A percentile compares a stretch with the other conserved stretches of the same genome.
phyloP scores from a whole-genome alignment of 2,888 invertebrate genomes.

The Drosophila pegasa region DNA sequence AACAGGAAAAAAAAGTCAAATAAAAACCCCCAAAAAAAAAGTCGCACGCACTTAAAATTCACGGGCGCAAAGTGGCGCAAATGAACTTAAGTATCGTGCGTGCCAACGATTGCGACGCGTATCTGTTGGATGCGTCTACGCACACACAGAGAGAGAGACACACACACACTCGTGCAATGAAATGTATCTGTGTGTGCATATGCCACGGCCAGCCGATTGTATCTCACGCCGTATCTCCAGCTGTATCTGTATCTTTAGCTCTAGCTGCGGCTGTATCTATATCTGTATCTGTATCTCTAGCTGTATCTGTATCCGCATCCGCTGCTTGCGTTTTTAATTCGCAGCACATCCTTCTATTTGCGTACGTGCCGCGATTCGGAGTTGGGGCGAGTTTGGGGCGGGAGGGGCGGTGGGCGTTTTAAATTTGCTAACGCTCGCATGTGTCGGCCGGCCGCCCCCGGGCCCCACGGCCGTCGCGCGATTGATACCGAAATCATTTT shows the following conservation, averaged over 20 bases:
- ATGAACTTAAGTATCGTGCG: slow-evolving; percentile 78
- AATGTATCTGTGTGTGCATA: slow-evolving; percentile 14
- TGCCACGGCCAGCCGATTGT: slow-evolving; percentile 16
- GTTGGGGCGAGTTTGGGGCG: not conserved
- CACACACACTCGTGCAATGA: slow-evolving; percentile 1
- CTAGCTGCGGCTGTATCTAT: slow-evolving; percentile 15
- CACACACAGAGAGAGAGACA: slow-evolving; percentile 7
- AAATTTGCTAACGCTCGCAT: slow-evolving; percentile 29
- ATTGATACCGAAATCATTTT: slow-evolving; percentile 75
- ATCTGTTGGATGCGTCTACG: slow-evolving; percentile 49
- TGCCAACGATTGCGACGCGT: slow-evolving; percentile 39
- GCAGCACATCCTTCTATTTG: slow-evolving; percentile 79
- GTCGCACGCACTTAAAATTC: slow-evolving; percentile 70
- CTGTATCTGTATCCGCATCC: slow-evolving; percentile 41
- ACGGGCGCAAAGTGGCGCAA: slow-evolving; percentile 73
- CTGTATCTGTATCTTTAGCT: slow-evolving; percentile 18
- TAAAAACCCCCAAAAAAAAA: slow-evolving; percentile 23
- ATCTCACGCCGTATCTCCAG: slow-evolving; percentile 12
- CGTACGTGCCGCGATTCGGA: slow-evolving; percentile 62
- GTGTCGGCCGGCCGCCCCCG: slow-evolving; percentile 1
- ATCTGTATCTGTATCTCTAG: slow-evolving; percentile 33
- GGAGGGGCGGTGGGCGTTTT: slow-evolving; percentile 15
- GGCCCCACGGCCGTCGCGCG: slow-evolving; percentile 42
- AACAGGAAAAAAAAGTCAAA: not conserved
- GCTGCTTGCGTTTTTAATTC: slow-evolving; percentile 68